Conservation (phyloP, 2,113 vertebrate species). For the Heterotilapia buettikoferi region DNA sequence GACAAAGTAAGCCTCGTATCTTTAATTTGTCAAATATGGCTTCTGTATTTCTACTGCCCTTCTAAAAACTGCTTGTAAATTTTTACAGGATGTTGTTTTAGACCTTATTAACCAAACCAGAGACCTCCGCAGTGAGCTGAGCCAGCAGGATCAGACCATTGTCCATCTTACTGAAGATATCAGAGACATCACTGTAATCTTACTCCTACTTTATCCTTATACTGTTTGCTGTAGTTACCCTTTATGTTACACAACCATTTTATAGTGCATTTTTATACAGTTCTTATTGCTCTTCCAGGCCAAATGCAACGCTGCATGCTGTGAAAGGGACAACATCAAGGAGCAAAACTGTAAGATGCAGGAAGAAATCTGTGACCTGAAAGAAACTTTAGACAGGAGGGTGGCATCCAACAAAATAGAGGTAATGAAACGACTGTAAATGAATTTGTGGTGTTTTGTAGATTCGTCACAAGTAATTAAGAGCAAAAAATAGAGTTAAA, state of each 20-base stretch:
- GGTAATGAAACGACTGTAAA: conserved; percentile 53
- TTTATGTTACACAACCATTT: background rate
- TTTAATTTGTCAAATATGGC: background rate
- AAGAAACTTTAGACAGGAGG: conserved; percentile 74
- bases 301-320: conserved; percentile 76
- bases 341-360: conserved; percentile 69
- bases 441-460: background rate
- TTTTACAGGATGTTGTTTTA: conserved; percentile 78
- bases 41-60: background rate
- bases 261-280: background rate
- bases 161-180: conserved; percentile 79
- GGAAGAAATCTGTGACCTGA: conserved; percentile 76
- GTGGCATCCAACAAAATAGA: conserved; percentile 82
- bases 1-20: conserved; percentile 76
- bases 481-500: background rate
- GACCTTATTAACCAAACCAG: conserved; percentile 88
- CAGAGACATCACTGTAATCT: conserved; percentile 79
- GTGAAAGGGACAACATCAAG: conserved; percentile 76
- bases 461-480: background rate
- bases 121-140: conserved; percentile 77
- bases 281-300: conserved; percentile 56
- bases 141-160: conserved; percentile 78
- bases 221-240: background rate
- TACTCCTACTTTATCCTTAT: background rate
- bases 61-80: background rate